A percentile compares a stretch with the other conserved stretches of the same genome.
These are phyloP conservation scores for Prolemur simus DNA, from an alignment of 2,113 vertebrate genomes.

Conservation along the genomic window DNA sequence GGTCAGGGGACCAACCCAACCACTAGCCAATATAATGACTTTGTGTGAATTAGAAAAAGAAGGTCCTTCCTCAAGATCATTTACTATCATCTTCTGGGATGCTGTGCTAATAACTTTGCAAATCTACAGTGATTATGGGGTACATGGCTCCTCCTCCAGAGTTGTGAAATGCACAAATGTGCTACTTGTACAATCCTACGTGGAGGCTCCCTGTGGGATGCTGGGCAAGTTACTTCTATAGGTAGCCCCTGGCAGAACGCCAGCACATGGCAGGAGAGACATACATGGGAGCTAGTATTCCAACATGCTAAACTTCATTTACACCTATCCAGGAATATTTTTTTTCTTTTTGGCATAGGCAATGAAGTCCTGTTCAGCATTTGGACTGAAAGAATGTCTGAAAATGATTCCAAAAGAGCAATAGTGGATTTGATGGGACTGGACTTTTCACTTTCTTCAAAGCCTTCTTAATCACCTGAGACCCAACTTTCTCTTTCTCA, in stretches of 20 bases:
- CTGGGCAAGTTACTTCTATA: not conserved
- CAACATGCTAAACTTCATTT: not conserved
- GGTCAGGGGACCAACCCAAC: not conserved
- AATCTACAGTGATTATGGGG: not conserved
- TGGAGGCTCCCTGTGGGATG: not conserved
- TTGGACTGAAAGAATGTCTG: not conserved
- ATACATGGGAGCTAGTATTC: not conserved
- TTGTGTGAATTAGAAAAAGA: not conserved
- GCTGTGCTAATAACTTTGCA: not conserved
- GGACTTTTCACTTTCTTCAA: not conserved
- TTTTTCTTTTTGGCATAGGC: not conserved
- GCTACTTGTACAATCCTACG: not conserved
- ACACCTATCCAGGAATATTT: not conserved
- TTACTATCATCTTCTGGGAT: not conserved
- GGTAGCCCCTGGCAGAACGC: not conserved
- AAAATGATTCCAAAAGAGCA: not conserved
- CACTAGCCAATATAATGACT: not conserved
- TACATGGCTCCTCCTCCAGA: not conserved
- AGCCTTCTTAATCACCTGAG: not conserved
- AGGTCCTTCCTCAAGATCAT: not conserved
- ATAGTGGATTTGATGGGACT: not conserved
- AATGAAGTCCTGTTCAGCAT: not conserved
- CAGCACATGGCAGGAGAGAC: not conserved
- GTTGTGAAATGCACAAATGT: not conserved
- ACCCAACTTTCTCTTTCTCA: not conserved